Percentiles rank a stretch among this genome's conserved stretches.
Evolutionary conservation across 2,888 invertebrate genomes (phyloP).

Genomic region (Tortricodes alternella): DNA sequence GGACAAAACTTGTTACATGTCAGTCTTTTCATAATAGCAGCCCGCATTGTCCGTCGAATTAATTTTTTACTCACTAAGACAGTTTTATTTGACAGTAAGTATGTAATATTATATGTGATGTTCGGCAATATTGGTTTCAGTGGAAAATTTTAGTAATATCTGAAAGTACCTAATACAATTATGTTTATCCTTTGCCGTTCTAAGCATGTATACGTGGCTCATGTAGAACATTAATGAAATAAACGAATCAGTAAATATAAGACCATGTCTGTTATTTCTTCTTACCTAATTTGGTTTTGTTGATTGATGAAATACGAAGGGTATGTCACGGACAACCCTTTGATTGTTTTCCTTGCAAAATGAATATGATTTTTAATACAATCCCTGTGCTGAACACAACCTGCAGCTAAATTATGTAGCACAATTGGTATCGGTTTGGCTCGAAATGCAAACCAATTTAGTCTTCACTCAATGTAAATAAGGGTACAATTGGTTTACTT

Average conservation of each 20-base stretch:
- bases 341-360: no score
- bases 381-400: no score
- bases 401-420: no score
- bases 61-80: constrained; percentile 16
- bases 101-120: constrained; percentile 40
- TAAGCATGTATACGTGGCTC: constrained; percentile 42
- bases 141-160: constrained; percentile 6
- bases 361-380: no score
- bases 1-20: not conserved
- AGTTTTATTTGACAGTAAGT: constrained; percentile 8
- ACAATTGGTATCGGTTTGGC: no score
- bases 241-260: constrained; percentile 27
- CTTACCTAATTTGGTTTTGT: not conserved
- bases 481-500: no score
- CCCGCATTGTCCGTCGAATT: constrained; percentile 17
- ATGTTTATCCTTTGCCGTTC: constrained; percentile 32
- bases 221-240: constrained; percentile 39
- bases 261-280: not conserved
- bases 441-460: no score
- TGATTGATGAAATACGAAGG: no score
- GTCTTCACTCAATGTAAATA: no score
- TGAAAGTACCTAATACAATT: constrained; percentile 4
- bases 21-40: not conserved
- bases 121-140: constrained; percentile 27
- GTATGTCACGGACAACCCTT: no score